Evolutionary conservation across 2,113 vertebrate species (phyloP).

Genomic region (Saguinus imperator): DNA sequence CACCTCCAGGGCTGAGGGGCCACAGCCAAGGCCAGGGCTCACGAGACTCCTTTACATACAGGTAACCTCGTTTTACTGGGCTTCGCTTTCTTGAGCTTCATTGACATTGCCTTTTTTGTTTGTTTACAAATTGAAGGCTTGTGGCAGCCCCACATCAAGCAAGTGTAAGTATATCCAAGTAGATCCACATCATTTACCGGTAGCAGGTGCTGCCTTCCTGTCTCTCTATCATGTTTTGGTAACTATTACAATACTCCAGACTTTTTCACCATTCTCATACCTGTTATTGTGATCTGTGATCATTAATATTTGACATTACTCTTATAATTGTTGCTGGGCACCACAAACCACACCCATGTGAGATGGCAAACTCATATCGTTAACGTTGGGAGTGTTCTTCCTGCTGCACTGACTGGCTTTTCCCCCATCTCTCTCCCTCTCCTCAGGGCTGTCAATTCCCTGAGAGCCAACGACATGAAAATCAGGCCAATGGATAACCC

Average conservation of each 20-base stretch:
- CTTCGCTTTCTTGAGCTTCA: neutral
- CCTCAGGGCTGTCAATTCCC: neutral
- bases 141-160: neutral
- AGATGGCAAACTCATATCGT: neutral
- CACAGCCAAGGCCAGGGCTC: neutral
- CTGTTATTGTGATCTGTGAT: neutral
- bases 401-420: neutral
- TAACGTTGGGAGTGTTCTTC: neutral
- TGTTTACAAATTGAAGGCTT: neutral
- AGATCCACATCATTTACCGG: neutral
- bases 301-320: neutral
- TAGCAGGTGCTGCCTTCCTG: neutral
- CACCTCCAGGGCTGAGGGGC: neutral
- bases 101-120: neutral
- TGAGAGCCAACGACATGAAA: neutral
- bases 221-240: neutral
- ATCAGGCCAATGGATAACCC: neutral
- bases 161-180: neutral
- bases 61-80: neutral
- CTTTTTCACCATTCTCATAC: neutral
- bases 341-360: neutral
- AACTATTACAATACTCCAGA: neutral
- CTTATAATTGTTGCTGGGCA: neutral
- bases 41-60: too few species aligned
- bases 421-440: neutral